phyloP scores from a whole-genome alignment of 2,888 invertebrate species.

The Xanthostigma xanthostigma region DNA sequence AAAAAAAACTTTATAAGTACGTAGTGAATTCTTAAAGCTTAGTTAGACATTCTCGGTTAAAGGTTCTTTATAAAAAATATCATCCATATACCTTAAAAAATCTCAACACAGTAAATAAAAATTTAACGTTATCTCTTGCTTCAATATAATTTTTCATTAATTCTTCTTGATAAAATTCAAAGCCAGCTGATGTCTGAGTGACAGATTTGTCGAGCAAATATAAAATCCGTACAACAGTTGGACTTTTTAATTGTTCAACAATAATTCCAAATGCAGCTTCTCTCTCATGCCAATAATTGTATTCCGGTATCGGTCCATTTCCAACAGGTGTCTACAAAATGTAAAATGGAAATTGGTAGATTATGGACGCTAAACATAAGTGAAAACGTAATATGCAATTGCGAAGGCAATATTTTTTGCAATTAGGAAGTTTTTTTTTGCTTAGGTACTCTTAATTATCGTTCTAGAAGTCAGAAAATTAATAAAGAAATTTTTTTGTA shows the following conservation, averaged over 20 bases:
- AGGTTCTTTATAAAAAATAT: background rate
- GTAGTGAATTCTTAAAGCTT: too few relatives aligned
- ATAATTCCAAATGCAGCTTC: conserved; percentile 63
- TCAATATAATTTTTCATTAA: conserved; percentile 50
- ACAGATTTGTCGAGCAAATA: conserved; percentile 36
- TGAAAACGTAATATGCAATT: too few relatives aligned
- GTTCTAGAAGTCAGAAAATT: background rate
- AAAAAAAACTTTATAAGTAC: too few relatives aligned
- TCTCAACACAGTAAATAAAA: conserved; percentile 56
- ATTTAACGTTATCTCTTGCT: conserved; percentile 66
- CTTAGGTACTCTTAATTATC: background rate
- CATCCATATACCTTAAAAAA: conserved; percentile 51
- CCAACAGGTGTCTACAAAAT: conserved; percentile 40
- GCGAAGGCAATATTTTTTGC: too few relatives aligned
- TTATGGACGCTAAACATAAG: too few relatives aligned
- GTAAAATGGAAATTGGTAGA: too few relatives aligned
- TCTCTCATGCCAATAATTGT: conserved; percentile 71
- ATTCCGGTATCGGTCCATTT: conserved; percentile 70
- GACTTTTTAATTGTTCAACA: conserved; percentile 68
- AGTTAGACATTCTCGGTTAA: background rate
- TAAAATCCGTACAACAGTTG: conserved; percentile 46
- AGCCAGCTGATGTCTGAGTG: conserved; percentile 40
- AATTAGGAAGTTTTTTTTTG: background rate
- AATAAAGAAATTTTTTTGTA: background rate
- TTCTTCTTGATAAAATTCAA: conserved; percentile 42